Base-by-base conservation (phyloP, 35 echinoderm and acorn worm species). In the Eucidaris tribuloides region DNA sequence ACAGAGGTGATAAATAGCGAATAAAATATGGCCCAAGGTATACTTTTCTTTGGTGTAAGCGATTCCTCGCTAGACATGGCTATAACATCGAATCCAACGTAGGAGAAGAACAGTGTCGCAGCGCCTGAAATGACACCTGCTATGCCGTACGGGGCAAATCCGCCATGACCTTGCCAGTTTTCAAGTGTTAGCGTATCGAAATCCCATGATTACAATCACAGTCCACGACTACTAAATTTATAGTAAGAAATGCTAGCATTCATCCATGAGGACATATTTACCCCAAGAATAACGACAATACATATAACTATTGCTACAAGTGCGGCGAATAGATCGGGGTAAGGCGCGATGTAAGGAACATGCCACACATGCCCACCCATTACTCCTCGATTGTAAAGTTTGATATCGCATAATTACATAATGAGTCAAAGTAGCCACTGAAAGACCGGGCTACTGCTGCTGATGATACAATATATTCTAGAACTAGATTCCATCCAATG, bases 401-500 rank as follows among this genome's bases (percentile, higher is more conserved):
- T 14, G 42, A 34, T 34, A 89, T 81, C 24, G 32, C 32, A 54
- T 43, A n/a, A 23, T 52, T 63, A 52, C 32, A 18, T 45, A 89
- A 23, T 0, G 56, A 81, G 58, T 89, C 63, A 58, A 89, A 54
- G 62, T 89, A 89, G 9, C 86, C 86, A 38, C 45, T 70, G 27
- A 39, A 89, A 18, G 78, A 60, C 2, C 61, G 27, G 14, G 79
- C 41, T 23, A 82, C 42, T 24, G 62, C 44, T 30, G 86, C 78
- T 54, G 20, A 18, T 42, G 24, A 66, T 60, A 86, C 60, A n/a
- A 49, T 3, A 35, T 86, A 77, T 83, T 91, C 82, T 20, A 96
- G 49, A 58, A 91, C 57, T 2, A 96, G 78, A 46, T 83, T 96
- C 93, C 93, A 96, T 7, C 93, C 93, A 6, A 96, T 89, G 17